Conservation (phyloP, 2,113 vertebrate species). For the Enhydra lutris region DNA sequence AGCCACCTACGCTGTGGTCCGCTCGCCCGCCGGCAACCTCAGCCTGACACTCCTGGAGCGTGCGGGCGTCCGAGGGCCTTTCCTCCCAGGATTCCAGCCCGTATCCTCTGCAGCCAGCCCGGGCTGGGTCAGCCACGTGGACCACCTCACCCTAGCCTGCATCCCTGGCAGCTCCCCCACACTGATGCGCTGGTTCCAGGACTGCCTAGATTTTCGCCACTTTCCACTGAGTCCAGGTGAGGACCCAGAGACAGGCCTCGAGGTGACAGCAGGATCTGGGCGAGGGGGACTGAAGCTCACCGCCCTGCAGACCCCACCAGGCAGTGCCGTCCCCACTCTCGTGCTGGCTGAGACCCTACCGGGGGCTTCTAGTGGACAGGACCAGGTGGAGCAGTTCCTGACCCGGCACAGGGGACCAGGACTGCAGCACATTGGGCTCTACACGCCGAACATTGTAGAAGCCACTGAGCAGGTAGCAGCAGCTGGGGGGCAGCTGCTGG, state of each 20-base stretch:
- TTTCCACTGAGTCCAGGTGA: slow-evolving; percentile 87
- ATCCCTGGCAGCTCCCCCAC: slow-evolving; percentile 72
- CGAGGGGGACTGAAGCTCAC: slow-evolving; percentile 90
- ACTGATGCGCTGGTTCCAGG: slow-evolving; percentile 90
- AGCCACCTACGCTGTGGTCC: slow-evolving; percentile 87
- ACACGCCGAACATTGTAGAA: slow-evolving; percentile 86
- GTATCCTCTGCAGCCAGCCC: neutral
- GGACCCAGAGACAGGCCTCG: slow-evolving; percentile 82
- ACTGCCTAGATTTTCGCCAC: slow-evolving; percentile 89
- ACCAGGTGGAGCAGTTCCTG: slow-evolving; percentile 93
- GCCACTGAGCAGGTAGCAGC: slow-evolving; percentile 79
- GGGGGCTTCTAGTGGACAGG: slow-evolving; percentile 75
- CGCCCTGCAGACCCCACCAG: slow-evolving; percentile 80
- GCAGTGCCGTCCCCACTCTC: slow-evolving; percentile 64
- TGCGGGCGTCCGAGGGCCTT: slow-evolving; percentile 82
- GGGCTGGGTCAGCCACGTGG: slow-evolving; percentile 87
- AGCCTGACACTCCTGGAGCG: slow-evolving; percentile 92
- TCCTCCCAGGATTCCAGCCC: slow-evolving; percentile 89
- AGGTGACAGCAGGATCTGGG: slow-evolving; percentile 81
- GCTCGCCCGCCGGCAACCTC: slow-evolving; percentile 89
- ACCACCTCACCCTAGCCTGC: slow-evolving; percentile 93
- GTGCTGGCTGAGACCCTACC: slow-evolving; percentile 91
- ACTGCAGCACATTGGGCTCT: slow-evolving; percentile 92
- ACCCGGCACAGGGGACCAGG: slow-evolving; percentile 87
- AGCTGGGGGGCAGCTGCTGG: slow-evolving; percentile 86